These are phyloP conservation scores for Zaprionus camerounensis DNA, from an alignment of 1,140 invertebrate species.

Conservation along the genomic window DNA sequence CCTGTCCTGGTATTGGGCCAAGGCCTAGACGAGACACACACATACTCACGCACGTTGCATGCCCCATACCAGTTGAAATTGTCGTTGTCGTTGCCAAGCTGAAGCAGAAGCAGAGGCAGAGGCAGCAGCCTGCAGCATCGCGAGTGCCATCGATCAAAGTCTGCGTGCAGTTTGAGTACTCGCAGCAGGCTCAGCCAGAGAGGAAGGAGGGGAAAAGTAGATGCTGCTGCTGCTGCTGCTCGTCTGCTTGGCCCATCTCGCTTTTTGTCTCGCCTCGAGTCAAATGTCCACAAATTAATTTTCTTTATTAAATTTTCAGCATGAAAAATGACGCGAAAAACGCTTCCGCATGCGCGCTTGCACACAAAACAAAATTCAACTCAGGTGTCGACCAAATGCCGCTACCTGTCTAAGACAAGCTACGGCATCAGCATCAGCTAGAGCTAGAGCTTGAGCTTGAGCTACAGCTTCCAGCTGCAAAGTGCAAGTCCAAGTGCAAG, in stretches of 20 bases:
- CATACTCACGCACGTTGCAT: slow-evolving; percentile 14
- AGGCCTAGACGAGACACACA: slow-evolving; percentile 41
- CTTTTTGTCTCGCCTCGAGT: slow-evolving; percentile 77
- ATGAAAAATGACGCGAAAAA: slow-evolving; percentile 83
- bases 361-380: slow-evolving; percentile 48
- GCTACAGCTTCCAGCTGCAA: slow-evolving; percentile 6
- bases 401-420: slow-evolving; percentile 22
- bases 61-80: slow-evolving; percentile 57
- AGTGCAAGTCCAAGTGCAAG: slow-evolving; percentile 23
- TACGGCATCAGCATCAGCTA: not conserved
- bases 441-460: not conserved
- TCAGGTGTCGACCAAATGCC: slow-evolving; percentile 63
- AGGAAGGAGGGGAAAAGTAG: not conserved
- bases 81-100: slow-evolving; percentile 59
- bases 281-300: slow-evolving; percentile 83
- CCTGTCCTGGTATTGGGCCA: slow-evolving; percentile 52
- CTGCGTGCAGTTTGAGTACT: slow-evolving; percentile 73
- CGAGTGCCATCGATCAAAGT: slow-evolving; percentile 83
- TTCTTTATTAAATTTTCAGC: slow-evolving; percentile 83
- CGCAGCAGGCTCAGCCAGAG: slow-evolving; percentile 31
- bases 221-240: not conserved
- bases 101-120: slow-evolving; percentile 64
- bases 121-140: slow-evolving; percentile 74
- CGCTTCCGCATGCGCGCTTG: slow-evolving; percentile 76
- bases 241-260: not conserved